These are phyloP conservation scores for Daboia siamensis DNA, from an alignment of 2,113 vertebrate species.

Conservation along the genomic window DNA sequence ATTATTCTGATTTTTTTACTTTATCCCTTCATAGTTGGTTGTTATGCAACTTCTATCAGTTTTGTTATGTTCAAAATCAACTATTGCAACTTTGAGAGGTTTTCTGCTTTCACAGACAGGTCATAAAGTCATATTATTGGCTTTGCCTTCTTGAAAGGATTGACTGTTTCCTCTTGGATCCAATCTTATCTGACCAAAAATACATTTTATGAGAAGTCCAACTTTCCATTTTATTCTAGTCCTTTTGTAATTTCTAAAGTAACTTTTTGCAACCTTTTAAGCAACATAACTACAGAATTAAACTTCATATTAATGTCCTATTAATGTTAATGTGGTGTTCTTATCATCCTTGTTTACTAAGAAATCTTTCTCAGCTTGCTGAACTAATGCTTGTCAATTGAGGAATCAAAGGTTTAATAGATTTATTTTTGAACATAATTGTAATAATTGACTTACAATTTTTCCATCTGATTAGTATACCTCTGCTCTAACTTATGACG, in stretches of 20 bases:
- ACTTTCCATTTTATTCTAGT: conserved; percentile 18
- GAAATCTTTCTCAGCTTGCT: neutral
- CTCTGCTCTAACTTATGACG: conserved; percentile 94
- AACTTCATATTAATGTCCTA: neutral
- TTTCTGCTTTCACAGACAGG: neutral
- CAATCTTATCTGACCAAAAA: neutral
- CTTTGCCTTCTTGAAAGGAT: neutral
- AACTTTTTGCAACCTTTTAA: conserved; percentile 2
- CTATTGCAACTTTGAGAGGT: neutral
- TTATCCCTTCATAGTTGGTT: neutral
- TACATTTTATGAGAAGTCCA: neutral
- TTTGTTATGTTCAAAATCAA: neutral
- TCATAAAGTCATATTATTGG: neutral
- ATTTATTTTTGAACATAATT: neutral
- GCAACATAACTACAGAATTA: neutral
- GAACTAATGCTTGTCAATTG: neutral
- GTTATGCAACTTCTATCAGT: neutral
- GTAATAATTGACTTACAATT: conserved; percentile 13
- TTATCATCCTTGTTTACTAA: neutral
- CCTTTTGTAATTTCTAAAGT: neutral
- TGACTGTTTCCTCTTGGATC: neutral
- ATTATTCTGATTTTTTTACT: neutral
- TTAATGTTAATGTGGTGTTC: neutral
- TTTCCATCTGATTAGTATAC: conserved; percentile 81
- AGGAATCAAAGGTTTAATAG: neutral